phyloP scores from a whole-genome alignment of 1,140 invertebrate species.

The Scaptomyza montana region DNA sequence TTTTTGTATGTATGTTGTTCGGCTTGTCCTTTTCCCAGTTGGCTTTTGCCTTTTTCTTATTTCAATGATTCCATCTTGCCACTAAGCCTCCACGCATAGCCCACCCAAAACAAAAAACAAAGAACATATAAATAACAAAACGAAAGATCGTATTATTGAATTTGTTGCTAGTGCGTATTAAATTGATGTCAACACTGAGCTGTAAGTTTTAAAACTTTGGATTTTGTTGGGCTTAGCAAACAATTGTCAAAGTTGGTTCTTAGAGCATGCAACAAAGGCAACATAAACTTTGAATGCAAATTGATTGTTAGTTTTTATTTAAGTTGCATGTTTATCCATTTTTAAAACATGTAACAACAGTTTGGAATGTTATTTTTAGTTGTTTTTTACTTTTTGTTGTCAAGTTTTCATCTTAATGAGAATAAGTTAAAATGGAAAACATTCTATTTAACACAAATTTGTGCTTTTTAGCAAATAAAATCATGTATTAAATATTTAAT shows the following conservation, averaged over 20 bases:
- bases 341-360: no score
- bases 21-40: slow-evolving; percentile 17
- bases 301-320: background rate
- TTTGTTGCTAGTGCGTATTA: slow-evolving; percentile 38
- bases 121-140: slow-evolving; percentile 1
- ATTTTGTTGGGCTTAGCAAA: no score
- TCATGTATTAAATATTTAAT: no score
- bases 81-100: background rate
- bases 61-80: slow-evolving; percentile 10
- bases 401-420: no score
- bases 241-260: background rate
- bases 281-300: background rate
- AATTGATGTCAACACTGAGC: slow-evolving; percentile 8
- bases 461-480: no score
- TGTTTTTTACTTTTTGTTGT: no score
- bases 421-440: no score
- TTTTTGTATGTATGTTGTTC: background rate
- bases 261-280: background rate
- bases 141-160: slow-evolving; percentile 23
- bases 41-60: slow-evolving; percentile 4
- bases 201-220: background rate
- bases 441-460: no score
- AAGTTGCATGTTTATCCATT: no score
- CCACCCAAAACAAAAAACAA: background rate
- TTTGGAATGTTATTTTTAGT: no score